A percentile compares a stretch with the other conserved stretches of the same genome.
phyloP scores from a whole-genome alignment of 1,140 invertebrate genomes.

The Hycleus phaleratus region DNA sequence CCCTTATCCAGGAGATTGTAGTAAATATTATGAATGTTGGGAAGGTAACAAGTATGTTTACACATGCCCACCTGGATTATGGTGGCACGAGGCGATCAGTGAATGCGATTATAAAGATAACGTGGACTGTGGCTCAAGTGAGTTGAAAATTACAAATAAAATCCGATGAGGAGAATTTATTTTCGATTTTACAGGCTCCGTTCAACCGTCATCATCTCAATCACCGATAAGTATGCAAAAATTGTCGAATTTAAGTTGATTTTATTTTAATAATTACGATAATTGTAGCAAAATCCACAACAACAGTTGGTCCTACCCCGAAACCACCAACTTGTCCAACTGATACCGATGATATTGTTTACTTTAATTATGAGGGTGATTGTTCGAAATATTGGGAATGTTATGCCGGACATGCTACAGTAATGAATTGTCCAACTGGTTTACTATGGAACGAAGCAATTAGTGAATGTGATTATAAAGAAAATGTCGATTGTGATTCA shows the following conservation, averaged over 20 bases:
- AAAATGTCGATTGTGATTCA: not conserved
- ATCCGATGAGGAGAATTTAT: no score
- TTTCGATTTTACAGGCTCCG: no score
- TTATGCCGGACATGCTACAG: not conserved
- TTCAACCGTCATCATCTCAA: no score
- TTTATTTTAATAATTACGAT: no score
- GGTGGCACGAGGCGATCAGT: conserved; percentile 6
- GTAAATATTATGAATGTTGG: conserved; percentile 19
- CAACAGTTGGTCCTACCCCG: not conserved
- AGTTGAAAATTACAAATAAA: no score
- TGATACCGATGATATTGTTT: not conserved
- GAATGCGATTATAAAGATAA: conserved; percentile 9
- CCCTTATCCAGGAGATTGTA: conserved; percentile 15
- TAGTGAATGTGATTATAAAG: conserved; percentile 10
- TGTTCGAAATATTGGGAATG: conserved; percentile 6
- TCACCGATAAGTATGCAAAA: no score
- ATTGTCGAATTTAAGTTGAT: no score
- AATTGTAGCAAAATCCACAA: no score
- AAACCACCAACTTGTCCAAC: not conserved
- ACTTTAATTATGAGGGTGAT: not conserved
- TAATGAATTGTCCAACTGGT: not conserved
- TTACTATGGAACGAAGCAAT: conserved; percentile 5
- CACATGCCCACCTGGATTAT: conserved; percentile 4
- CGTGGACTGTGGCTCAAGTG: not conserved
- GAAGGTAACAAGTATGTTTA: conserved; percentile 6